These are phyloP conservation scores for Schizotus pectinicornis DNA, from an alignment of 2,888 invertebrate species.

Conservation along the genomic window DNA sequence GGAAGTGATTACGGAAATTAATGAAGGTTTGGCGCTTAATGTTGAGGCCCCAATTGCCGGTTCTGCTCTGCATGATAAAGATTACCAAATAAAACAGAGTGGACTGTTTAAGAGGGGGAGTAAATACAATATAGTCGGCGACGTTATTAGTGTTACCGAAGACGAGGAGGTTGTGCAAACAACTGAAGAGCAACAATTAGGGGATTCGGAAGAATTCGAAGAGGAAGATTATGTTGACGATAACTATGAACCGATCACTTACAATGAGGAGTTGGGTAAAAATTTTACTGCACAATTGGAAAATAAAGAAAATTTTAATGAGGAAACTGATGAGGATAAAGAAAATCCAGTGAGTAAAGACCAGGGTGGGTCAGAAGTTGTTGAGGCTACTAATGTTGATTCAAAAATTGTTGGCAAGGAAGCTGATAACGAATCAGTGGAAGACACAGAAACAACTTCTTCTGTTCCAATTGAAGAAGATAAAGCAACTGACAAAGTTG, in stretches of 20 bases:
- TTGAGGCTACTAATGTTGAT: too few species aligned
- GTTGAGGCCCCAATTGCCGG: constrained; percentile 11
- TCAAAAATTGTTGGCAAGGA: too few species aligned
- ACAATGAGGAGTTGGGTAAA: constrained; percentile 26
- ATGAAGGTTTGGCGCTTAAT: constrained; percentile 42
- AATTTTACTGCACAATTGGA: background rate
- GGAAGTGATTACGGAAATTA: constrained; percentile 50
- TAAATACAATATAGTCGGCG: constrained; percentile 39
- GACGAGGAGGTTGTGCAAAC: background rate
- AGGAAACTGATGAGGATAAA: constrained; percentile 14
- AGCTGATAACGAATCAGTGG: too few species aligned
- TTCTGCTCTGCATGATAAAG: constrained; percentile 3
- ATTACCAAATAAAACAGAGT: constrained; percentile 26
- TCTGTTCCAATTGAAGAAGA: too few species aligned
- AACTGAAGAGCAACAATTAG: background rate
- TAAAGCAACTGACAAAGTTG: too few species aligned
- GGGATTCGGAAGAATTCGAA: background rate
- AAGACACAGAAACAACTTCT: too few species aligned
- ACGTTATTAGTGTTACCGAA: constrained; percentile 27
- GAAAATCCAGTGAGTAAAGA: constrained; percentile 5
- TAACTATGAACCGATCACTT: constrained; percentile 50
- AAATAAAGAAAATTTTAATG: constrained; percentile 4
- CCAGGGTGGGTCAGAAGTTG: background rate
- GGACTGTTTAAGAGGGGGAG: constrained; percentile 35
- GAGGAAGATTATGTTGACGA: constrained; percentile 51